Evolutionary conservation across 2,113 vertebrate genomes (phyloP).

Genomic region (Chaetops frenatus): DNA sequence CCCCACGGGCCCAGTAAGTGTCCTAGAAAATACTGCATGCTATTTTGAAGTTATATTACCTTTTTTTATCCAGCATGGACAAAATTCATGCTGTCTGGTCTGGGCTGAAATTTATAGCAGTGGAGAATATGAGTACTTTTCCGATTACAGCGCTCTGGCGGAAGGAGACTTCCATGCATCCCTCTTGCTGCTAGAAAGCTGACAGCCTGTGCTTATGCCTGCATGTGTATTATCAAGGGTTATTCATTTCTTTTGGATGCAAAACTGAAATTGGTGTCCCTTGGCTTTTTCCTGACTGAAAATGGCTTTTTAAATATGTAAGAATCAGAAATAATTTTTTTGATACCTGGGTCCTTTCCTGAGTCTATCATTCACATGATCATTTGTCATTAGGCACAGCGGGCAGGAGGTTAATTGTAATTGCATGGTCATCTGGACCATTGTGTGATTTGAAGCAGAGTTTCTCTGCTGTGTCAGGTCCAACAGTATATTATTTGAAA

Average conservation of each 20-base stretch:
- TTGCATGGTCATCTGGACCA: slow-evolving; percentile 63
- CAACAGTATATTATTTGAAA: slow-evolving; percentile 70
- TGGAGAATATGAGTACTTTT: background rate
- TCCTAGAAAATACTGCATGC: background rate
- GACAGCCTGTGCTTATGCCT: background rate
- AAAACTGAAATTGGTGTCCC: background rate
- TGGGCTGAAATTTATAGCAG: background rate
- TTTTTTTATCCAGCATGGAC: background rate
- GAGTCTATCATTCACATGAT: slow-evolving; percentile 20
- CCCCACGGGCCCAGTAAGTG: background rate
- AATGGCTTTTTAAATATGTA: slow-evolving; percentile 39
- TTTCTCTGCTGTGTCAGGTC: slow-evolving; percentile 58
- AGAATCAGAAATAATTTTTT: slow-evolving; percentile 1
- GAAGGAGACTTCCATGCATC: background rate
- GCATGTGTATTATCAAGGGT: background rate
- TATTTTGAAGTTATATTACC: background rate
- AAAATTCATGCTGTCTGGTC: background rate
- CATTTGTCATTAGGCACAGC: slow-evolving; percentile 64
- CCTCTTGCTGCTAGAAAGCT: background rate
- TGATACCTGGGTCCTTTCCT: background rate
- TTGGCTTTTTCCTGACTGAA: slow-evolving; percentile 7
- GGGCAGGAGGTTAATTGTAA: slow-evolving; percentile 75
- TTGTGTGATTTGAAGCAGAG: slow-evolving; percentile 65
- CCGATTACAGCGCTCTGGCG: background rate
- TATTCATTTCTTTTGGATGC: background rate